Evolutionary conservation across 2,797 vertebrate genomes (phyloP).

Genomic region (Artibeus lituratus): DNA sequence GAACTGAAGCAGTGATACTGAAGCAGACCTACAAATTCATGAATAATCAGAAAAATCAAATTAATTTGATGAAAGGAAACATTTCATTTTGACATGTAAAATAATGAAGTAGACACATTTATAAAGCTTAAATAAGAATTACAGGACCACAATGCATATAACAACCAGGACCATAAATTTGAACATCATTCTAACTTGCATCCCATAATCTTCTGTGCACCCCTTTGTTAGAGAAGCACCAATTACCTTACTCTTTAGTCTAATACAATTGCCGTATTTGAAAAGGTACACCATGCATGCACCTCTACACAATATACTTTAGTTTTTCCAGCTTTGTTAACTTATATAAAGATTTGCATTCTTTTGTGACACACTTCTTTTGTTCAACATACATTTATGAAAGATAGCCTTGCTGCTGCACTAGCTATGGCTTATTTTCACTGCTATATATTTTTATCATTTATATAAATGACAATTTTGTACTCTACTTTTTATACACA

Average conservation of each 20-base stretch:
- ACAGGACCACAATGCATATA: not conserved
- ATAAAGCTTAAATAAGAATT: not conserved
- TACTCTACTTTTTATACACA: not conserved
- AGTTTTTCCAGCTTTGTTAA: not conserved
- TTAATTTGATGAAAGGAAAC: not conserved
- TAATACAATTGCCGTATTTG: not conserved
- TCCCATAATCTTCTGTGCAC: too few species aligned
- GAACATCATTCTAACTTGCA: not conserved
- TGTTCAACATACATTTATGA: not conserved
- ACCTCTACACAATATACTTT: not conserved
- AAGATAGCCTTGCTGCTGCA: not conserved
- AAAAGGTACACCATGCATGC: not conserved
- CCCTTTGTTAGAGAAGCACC: not conserved
- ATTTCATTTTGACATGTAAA: not conserved
- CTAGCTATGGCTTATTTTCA: not conserved
- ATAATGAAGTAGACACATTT: not conserved
- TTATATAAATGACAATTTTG: not conserved
- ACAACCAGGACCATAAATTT: not conserved
- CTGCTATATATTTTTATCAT: not conserved
- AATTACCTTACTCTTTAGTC: not conserved
- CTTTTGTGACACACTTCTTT: not conserved
- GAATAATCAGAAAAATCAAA: not conserved
- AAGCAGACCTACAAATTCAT: not conserved
- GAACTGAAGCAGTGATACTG: not conserved
- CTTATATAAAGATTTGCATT: not conserved